phyloP scores from a whole-genome alignment of 2,797 vertebrate genomes.

The Fratercula arctica region DNA sequence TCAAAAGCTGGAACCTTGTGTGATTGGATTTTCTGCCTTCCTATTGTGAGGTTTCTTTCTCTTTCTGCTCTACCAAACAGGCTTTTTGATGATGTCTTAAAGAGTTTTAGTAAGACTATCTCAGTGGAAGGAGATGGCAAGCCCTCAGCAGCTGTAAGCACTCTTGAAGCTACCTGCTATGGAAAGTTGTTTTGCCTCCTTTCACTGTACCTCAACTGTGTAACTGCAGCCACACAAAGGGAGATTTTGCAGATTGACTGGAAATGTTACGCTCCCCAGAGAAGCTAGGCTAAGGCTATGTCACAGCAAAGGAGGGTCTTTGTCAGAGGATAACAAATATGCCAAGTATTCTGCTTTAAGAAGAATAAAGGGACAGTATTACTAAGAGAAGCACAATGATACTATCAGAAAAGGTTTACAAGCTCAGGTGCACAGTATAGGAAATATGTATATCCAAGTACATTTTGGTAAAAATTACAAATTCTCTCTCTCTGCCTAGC shows the following conservation, averaged over 20 bases:
- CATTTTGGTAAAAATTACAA: background rate
- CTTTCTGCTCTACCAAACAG: background rate
- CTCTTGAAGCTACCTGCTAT: background rate
- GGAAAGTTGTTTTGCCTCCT: background rate
- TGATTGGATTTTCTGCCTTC: background rate
- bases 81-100: background rate
- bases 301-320: background rate
- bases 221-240: accelerated
- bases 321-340: background rate
- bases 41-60: background rate
- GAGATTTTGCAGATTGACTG: background rate
- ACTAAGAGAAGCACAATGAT: background rate
- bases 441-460: background rate
- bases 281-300: background rate
- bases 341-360: background rate
- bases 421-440: background rate
- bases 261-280: background rate
- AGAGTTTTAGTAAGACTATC: background rate
- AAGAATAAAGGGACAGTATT: background rate
- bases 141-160: background rate
- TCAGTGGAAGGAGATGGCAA: background rate
- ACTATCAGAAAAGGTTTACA: background rate
- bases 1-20: background rate
- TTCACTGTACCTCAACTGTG: background rate
- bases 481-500: background rate